Base-by-base conservation (phyloP, 2,888 invertebrate species). In the Taphrorychus bicolor region DNA sequence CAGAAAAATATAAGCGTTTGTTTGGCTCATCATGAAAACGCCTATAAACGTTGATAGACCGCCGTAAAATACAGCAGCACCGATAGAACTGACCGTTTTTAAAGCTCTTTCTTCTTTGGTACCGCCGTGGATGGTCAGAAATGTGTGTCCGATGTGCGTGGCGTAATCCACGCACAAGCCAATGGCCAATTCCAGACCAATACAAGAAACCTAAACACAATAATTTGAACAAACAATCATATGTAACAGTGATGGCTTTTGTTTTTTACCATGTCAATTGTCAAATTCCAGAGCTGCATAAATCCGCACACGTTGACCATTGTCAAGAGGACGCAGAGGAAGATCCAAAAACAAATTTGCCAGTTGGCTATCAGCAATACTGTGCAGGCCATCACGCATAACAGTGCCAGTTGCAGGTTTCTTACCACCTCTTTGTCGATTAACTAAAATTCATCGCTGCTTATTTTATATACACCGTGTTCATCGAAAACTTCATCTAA, bases 81-180 rank as follows among this genome's bases (percentile, higher is more conserved):
- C 93, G 64, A 93, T 92, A 53, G 89, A 87, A 0, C 87, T 85
- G 0, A 93, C 86, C 0, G 93, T 89, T 73, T 86, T 84, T 45
- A 88, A 80, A 0, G 88, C 85, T 70, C 92, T 83, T 14, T 87
- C 85, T n/a, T 85, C 82, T 48, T 83, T 83, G 23, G 83, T 78
- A 0, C 87, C 86, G 45, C 85, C 82, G 16, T 83, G 81, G 16
- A 86, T 82, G 1, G 90, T 89, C 74, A 94, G 85, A 80, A 93
- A 94, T 2, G 91, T 90, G 77, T 93, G 93, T 0, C 92, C 91
- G 4, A 92, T 89, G 77, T 92, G 92, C 2, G 92, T 91, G 0
- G 93, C 91, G 75, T 93, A 94, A 81, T 94, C 94, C 0, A 94
- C 91, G 76, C 93, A 92, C 57, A 94, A 83, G 56, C 94, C 94